Evolutionary conservation across 2,797 vertebrate species (phyloP), one percentile per base, ranked within the genome.

Genomic region (Semaprochilodus insignis): DNA sequence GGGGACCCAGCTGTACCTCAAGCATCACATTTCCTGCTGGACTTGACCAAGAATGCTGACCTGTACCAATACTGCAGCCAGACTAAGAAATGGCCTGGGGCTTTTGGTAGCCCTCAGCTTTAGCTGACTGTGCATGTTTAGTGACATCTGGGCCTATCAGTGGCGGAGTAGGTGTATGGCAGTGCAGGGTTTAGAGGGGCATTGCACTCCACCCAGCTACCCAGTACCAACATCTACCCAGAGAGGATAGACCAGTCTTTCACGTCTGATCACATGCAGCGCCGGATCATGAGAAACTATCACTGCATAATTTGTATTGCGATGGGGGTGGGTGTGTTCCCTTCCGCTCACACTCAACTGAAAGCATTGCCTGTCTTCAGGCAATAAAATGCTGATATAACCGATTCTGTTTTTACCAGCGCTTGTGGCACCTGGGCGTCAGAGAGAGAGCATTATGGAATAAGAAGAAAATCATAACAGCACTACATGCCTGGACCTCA

Each of bases 191-290:
- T 40, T 66, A 57, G 15, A 27, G 51, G 77, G 21, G 34, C 19
- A 40, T 3, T 14, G 19, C 44, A 51, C 69, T 15, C 69, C 13
- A 6, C 44, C n/a, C 40, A 15, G 51, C 27, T 6, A 17, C 21
- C 40, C 5, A 4, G 11, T 31, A 34, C 25, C 11, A 13, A 17
- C 19, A 17, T 3, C 48, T 16, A 11, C 63, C 3, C 31, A 55
- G 31, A 27, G 51, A 78, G n/a, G 65, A 34, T 52, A 34, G 65
- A 40, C 65, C 65, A 5, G 65, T 70, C 27, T 78, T 78, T 34
- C 65, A 23, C 15, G 55, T 59, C n/a, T 44, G 55, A 17, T 23
- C 11, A 36, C 27, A 57, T 74, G 52, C 72, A 57, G 72, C 2
- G 17, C 16, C n/a, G 52, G 23, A 23, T 51, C 15, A 55, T 57